Evolutionary conservation across 2,888 invertebrate genomes (phyloP).

Genomic region (Napeogenes sylphis): DNA sequence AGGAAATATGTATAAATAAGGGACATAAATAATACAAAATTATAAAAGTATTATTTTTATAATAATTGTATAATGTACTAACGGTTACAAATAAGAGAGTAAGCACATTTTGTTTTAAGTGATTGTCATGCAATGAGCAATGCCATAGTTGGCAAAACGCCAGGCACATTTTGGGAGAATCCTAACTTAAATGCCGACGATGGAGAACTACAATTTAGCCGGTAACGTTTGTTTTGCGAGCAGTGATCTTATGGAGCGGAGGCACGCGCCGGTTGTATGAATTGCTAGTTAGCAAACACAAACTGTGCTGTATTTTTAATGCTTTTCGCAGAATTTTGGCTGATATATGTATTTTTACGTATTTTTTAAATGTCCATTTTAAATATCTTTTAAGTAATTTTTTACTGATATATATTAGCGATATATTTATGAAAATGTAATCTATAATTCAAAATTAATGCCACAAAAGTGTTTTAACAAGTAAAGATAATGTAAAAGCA

Average conservation of each 20-base stretch:
- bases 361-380: too few species aligned
- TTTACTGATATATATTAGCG: too few species aligned
- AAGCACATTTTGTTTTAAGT: slow-evolving; percentile 16
- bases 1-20: too few species aligned
- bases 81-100: background rate
- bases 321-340: too few species aligned
- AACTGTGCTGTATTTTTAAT: background rate
- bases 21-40: too few species aligned
- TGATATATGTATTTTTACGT: too few species aligned
- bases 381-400: too few species aligned
- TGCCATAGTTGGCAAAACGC: slow-evolving; percentile 17
- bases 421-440: too few species aligned
- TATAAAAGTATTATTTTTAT: too few species aligned
- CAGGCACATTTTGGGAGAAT: slow-evolving; percentile 21
- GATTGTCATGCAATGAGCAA: slow-evolving; percentile 20
- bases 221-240: slow-evolving; percentile 23
- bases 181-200: slow-evolving; percentile 22
- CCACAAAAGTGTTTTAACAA: too few species aligned
- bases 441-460: too few species aligned
- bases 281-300: slow-evolving; percentile 3
- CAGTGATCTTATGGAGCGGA: slow-evolving; percentile 13
- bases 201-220: slow-evolving; percentile 27
- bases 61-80: background rate
- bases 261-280: slow-evolving; percentile 10
- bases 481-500: too few species aligned